Evolutionary conservation across 1,140 invertebrate species (phyloP).

Genomic region (Belonocnema kinseyi): DNA sequence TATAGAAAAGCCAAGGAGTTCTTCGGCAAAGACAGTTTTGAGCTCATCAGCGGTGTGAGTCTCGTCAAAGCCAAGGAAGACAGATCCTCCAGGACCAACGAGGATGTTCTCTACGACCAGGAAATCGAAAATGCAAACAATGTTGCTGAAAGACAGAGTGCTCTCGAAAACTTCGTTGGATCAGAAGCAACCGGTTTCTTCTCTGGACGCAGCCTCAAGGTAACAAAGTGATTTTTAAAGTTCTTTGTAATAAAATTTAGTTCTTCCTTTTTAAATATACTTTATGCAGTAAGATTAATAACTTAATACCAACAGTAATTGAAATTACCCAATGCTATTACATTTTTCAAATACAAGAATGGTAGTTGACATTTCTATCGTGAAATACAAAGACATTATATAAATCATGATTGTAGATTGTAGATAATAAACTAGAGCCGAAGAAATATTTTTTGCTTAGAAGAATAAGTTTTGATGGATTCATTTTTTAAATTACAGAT

Average conservation of each 20-base stretch:
- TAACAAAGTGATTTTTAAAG: slow-evolving; percentile 48
- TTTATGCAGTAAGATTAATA: background rate
- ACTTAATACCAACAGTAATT: no score
- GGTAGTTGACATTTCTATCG: no score
- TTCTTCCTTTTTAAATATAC: background rate
- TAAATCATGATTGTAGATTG: no score
- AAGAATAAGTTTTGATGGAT: background rate
- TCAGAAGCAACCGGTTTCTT: slow-evolving; percentile 78
- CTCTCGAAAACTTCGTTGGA: slow-evolving; percentile 79
- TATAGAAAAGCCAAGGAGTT: slow-evolving; percentile 79
- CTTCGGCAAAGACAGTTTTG: slow-evolving; percentile 78
- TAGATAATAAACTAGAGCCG: no score
- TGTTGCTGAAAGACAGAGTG: slow-evolving; percentile 77
- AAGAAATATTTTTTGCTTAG: no score
- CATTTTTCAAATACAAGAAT: no score
- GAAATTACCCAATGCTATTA: no score
- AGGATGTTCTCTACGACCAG: slow-evolving; percentile 72
- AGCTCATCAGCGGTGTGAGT: slow-evolving; percentile 78
- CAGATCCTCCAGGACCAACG: slow-evolving; percentile 67
- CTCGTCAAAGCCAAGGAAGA: slow-evolving; percentile 74
- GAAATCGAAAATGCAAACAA: slow-evolving; percentile 73
- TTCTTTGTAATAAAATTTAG: background rate
- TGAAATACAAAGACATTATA: no score
- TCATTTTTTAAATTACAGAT: slow-evolving; percentile 56
- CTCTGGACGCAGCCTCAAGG: slow-evolving; percentile 76